A percentile compares a stretch with the other conserved stretches of the same genome.
phyloP scores from a whole-genome alignment of 1,140 invertebrate genomes.

The Zophobas atratus region DNA sequence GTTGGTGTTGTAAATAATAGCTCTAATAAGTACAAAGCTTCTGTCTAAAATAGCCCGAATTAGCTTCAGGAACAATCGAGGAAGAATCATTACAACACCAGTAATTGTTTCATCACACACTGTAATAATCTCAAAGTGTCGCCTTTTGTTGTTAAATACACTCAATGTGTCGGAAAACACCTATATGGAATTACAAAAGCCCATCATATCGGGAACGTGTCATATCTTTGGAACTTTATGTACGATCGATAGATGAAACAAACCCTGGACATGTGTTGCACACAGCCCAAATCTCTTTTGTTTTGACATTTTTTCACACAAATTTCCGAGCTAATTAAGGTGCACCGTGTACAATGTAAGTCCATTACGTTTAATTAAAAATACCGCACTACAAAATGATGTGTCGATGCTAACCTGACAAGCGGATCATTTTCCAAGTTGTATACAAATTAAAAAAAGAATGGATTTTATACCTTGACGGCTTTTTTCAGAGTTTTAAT shows the following conservation, averaged over 20 bases:
- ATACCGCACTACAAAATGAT: no score
- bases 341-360: no score
- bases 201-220: conserved; percentile 33
- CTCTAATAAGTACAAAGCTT: neutral
- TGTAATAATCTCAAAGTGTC: conserved; percentile 35
- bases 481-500: no score
- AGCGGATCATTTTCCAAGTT: no score
- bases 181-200: conserved; percentile 40
- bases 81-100: conserved; percentile 21
- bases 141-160: conserved; percentile 33
- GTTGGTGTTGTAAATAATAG: neutral
- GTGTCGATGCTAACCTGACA: no score
- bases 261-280: conserved; percentile 2
- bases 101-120: conserved; percentile 22
- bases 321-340: neutral
- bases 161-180: conserved; percentile 38
- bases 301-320: neutral
- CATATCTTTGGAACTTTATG: conserved; percentile 36
- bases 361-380: no score
- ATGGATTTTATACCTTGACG: no score
- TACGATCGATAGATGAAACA: conserved; percentile 26
- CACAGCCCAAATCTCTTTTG: neutral
- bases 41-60: neutral
- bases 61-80: neutral
- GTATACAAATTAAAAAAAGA: no score